A percentile compares a stretch with the other conserved stretches of the same genome.
phyloP scores from a whole-genome alignment of 2,113 vertebrate genomes.

The Microtus richardsoni region DNA sequence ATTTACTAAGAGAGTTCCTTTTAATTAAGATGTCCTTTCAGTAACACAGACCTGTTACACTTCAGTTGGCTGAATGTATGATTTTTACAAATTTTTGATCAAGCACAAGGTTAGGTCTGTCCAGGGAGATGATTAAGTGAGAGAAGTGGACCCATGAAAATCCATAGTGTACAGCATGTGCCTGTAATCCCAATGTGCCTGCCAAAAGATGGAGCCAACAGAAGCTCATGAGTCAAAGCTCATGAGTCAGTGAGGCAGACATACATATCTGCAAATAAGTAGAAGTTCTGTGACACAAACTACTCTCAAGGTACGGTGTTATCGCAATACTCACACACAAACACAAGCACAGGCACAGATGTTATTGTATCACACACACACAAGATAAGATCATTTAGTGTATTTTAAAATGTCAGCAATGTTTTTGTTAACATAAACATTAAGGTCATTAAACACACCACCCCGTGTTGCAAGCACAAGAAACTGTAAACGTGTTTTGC shows the following conservation, averaged over 20 bases:
- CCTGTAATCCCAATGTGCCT: too few species aligned
- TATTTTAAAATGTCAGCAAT: conserved; percentile 54
- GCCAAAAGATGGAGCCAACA: neutral
- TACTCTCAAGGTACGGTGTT: neutral
- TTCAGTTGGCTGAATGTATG: conserved; percentile 49
- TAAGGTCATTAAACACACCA: conserved; percentile 57
- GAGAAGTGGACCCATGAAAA: neutral
- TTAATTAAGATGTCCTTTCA: conserved; percentile 81
- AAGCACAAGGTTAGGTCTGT: conserved; percentile 25
- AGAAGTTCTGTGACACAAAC: neutral
- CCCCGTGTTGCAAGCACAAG: conserved; percentile 51
- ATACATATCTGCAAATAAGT: too few species aligned
- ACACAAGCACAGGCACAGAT: neutral
- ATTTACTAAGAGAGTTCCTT: conserved; percentile 43
- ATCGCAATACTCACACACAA: neutral
- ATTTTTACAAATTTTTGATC: conserved; percentile 63
- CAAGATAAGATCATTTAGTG: too few species aligned
- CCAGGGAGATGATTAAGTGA: neutral
- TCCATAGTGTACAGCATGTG: neutral
- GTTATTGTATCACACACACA: neutral
- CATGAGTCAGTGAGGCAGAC: too few species aligned
- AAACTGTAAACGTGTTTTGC: neutral
- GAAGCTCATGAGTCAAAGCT: too few species aligned
- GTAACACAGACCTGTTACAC: conserved; percentile 52
- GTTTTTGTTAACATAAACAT: conserved; percentile 26